Base-by-base conservation (phyloP, 2,888 invertebrate genomes). In the Stenurella melanura region DNA sequence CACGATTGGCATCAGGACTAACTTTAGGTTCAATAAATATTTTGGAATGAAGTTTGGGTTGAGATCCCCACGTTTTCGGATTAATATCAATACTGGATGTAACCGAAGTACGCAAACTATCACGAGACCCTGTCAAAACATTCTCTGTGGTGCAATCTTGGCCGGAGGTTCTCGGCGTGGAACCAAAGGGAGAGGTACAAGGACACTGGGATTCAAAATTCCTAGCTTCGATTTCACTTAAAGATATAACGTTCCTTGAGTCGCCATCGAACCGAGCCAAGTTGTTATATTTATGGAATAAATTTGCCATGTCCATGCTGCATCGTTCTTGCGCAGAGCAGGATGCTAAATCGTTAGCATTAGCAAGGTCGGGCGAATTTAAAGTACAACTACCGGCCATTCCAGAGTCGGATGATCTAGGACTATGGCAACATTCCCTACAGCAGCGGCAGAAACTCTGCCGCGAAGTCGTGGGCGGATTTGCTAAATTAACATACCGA, bases 331-430 rank as follows among this genome's bases (percentile, higher is more conserved):
- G 85, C 3, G 80, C 79, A 10, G 83, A 76, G 54, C 78, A 73
- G 11, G 72, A 70, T 0, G 77, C 67, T 19, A 81, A 73, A 70
- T 87, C 87, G 76, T 85, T 85, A 0, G 81, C 73, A 63, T 83
- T 83, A 6, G 86, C 84, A n/a, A 93, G 90, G 88, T 94, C 94
- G 0, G 95, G 94, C 0, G 95, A 94, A 6, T 94, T 92, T 77
- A 95, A 90, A 74, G 93, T 93, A 86, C 94, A 95, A 89, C 95
- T 96, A 30, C 96, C 96, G 0, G 95, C 96, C 90, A 96, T 95
- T 26, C 96, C 96, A 0, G 96, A 96, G 87, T 95, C 95, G 17
- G 96, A 96, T 9, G 94, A 95, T 79, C 95, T 91, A 0, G 94
- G 94, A 88, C 95, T 95, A 73, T 87, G 93, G 80, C 93, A 93